Evolutionary conservation across 2,113 vertebrate species (phyloP), one percentile per base, ranked within the genome.

Genomic region (Hippocampus abdominalis): DNA sequence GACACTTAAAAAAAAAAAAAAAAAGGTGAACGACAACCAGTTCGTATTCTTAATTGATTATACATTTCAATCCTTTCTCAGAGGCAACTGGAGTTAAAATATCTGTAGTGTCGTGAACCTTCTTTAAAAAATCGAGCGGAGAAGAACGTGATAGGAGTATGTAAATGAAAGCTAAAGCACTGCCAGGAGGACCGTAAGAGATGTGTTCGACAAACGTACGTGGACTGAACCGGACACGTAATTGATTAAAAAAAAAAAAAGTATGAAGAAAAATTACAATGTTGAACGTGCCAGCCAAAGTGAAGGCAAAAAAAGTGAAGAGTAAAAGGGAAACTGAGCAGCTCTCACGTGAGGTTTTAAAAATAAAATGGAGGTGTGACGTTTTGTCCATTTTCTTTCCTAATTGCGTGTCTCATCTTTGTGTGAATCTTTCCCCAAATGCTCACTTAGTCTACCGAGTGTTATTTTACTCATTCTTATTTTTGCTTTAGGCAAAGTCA

Each of bases 401-500:
- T 74, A 21, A 11, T 59, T 15, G 73, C 67, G 48, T 51, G 8
- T 63, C 69, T 60, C 23, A 20, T 61, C 68, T 64, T 54, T 65
- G 77, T 76, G 65, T 77, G 69, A 39, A 71, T 82, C 81, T 56
- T 76, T 88, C 64, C 83, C 79, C 91, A 85, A 89, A 81, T 90
- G 81, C 78, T 88, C 87, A 90, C 80, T 81, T 82, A 92, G 86
- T 83, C 79, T 83, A 87, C 66, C 23, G 83, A 89, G 90, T 92
- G 88, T 79, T 91, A 77, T 88, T 87, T 90, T 73, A 78, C 78
- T 85, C 89, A 89, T 86, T 90, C 91, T 84, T 89, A 90, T 89
- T 91, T 92, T 91, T 84, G 91, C 87, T 74, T 89, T 92, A 91
- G 72, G 84, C 75, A 85, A 80, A 87, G 79, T 86, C 87, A 86